phyloP scores from a whole-genome alignment of 2,888 invertebrate genomes.

The Eupithecia pulchellata region DNA sequence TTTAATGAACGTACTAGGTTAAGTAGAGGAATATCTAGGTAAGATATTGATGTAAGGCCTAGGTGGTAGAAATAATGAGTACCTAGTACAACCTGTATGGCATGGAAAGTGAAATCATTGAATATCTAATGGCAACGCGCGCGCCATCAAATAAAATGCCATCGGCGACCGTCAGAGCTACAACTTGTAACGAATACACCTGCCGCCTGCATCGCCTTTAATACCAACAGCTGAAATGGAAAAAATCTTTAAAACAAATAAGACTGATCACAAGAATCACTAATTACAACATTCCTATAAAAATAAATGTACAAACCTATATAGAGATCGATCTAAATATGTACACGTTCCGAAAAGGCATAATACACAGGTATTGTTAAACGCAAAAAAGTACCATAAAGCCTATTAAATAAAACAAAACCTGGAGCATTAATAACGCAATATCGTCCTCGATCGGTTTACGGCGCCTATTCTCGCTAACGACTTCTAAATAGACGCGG shows the following conservation, averaged over 20 bases:
- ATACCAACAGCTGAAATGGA: conserved; percentile 38
- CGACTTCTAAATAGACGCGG: conserved; percentile 80
- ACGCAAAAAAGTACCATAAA: conserved; percentile 54
- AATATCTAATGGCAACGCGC: conserved; percentile 53
- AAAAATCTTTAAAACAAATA: conserved; percentile 38
- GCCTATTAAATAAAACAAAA: conserved; percentile 66
- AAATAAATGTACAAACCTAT: conserved; percentile 11
- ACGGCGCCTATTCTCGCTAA: conserved; percentile 75
- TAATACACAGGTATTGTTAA: conserved; percentile 38
- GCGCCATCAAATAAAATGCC: conserved; percentile 60
- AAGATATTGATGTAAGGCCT: background rate
- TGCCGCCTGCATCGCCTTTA: conserved; percentile 46
- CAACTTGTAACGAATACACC: conserved; percentile 48
- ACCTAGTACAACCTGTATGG: conserved; percentile 13
- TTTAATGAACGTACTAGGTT: background rate
- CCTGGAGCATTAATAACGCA: conserved; percentile 69
- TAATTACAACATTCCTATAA: conserved; percentile 33
- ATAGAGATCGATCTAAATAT: conserved; percentile 28
- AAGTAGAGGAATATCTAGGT: background rate
- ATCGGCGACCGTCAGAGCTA: conserved; percentile 52
- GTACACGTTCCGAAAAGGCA: conserved; percentile 25
- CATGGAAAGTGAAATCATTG: conserved; percentile 51
- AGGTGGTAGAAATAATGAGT: background rate
- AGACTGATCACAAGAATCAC: conserved; percentile 36
- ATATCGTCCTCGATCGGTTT: conserved; percentile 72